Evolutionary conservation across 2,797 vertebrate species (phyloP), one percentile per base, ranked within the genome.

Genomic region (Myripristis murdjan): DNA sequence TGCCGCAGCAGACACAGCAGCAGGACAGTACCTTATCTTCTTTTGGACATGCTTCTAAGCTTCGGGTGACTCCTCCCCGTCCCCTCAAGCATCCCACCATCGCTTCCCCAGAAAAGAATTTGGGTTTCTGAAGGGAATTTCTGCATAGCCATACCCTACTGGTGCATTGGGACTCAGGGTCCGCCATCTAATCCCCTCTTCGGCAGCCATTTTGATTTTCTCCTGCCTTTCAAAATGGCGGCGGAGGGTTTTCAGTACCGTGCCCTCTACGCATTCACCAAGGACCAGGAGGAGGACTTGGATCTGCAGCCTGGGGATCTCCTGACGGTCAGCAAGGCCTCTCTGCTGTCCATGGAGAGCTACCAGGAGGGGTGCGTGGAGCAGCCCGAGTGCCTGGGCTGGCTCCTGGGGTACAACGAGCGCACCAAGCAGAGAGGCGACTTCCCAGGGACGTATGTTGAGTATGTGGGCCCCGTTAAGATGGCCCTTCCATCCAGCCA

Each of bases 361-460:
- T 94, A 95, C 86, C 94, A 94, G 22, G 96, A 98, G 0, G 97
- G 96, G 2, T 95, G 94, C 0, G 96, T 94, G 83, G 94, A 96
- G 88, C 92, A 87, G 46, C 97, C 97, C 0, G 94, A 96, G 55
- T 89, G 54, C 4, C 94, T 98, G 1, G 97, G 97, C 68, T 98
- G 97, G 97, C 96, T 98, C 74, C 93, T 97, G 10, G 97, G 97
- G 0, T 91, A 96, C 93, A 98, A 98, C 0, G 96, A 98, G 77
- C 95, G 96, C 73, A 97, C 96, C 48, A 96, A 96, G 77, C 97
- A 97, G 91, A 96, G 96, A 35, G 97, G 97, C 0, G 96, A 98
- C 89, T 98, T 98, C 70, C 97, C 97, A 0, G 97, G 97, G 71
- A 98, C 97, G 0, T 98, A 97, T 0, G 97, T 98, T 15, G 94